Evolutionary conservation across 2,113 vertebrate species (phyloP).

Genomic region (Microtus richardsoni): DNA sequence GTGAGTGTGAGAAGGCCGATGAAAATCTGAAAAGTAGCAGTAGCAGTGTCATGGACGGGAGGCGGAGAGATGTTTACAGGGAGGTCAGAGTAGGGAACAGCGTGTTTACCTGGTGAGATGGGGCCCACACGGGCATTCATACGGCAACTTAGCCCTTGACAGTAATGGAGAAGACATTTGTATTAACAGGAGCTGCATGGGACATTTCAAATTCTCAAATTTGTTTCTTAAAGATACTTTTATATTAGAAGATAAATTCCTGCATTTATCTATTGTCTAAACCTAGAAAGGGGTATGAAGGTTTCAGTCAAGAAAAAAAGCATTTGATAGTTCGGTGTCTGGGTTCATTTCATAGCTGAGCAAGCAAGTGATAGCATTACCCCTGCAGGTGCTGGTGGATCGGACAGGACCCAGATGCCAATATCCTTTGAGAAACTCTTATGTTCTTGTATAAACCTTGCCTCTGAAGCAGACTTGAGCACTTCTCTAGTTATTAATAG

Average conservation of each 20-base stretch:
- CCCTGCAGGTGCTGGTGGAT: not conserved
- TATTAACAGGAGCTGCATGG: not conserved
- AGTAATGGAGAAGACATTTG: not conserved
- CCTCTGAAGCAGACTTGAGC: slow-evolving; percentile 14
- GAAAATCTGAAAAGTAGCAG: not conserved
- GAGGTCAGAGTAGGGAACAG: not conserved
- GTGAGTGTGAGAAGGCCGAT: not conserved
- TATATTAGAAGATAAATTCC: not conserved
- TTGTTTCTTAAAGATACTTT: not conserved
- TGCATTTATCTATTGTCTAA: not conserved
- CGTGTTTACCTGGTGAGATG: not conserved
- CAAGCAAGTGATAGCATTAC: not conserved
- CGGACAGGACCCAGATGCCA: not conserved
- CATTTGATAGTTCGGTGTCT: not conserved
- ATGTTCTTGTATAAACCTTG: not conserved
- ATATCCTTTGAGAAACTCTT: not conserved
- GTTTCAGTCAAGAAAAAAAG: not conserved
- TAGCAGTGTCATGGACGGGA: not conserved
- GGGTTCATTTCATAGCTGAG: not conserved
- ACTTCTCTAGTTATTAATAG: slow-evolving; percentile 37
- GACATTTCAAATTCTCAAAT: not conserved
- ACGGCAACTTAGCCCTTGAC: not conserved
- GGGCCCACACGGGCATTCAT: not conserved
- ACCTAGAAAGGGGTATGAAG: not conserved
- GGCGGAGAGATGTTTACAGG: not conserved